Conservation (phyloP, 2,888 invertebrate genomes). For the Sarcophaga subvicina region DNA sequence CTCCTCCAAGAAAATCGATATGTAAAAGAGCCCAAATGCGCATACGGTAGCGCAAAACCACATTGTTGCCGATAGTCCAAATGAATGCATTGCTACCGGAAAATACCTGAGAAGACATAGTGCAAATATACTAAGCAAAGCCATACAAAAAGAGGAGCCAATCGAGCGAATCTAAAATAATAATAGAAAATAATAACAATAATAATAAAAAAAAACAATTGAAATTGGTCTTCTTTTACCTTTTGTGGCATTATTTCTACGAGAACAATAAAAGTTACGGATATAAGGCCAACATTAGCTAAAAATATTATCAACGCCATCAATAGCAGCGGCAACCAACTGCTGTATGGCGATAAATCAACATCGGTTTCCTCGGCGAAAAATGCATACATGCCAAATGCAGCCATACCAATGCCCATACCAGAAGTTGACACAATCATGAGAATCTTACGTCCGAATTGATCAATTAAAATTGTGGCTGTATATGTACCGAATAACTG, state of each 20-base stretch:
- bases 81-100: conserved; percentile 74
- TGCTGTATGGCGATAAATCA: conserved; percentile 72
- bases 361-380: conserved; percentile 71
- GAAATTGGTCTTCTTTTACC: conserved; percentile 70
- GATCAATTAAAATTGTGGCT: conserved; percentile 77
- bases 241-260: conserved; percentile 79
- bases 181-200: neutral
- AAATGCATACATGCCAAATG: conserved; percentile 77
- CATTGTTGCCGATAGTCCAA: conserved; percentile 77
- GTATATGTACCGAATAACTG: conserved; percentile 78
- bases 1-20: conserved; percentile 76
- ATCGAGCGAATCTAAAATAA: conserved; percentile 73
- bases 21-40: conserved; percentile 76
- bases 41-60: conserved; percentile 76
- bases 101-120: conserved; percentile 77
- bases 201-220: neutral
- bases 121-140: conserved; percentile 73
- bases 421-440: conserved; percentile 76
- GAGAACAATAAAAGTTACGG: conserved; percentile 77
- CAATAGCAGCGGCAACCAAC: conserved; percentile 74
- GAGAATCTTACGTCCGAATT: conserved; percentile 76
- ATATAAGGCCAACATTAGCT: conserved; percentile 77
- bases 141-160: conserved; percentile 75
- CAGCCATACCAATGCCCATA: conserved; percentile 74
- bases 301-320: conserved; percentile 78